Base-by-base conservation (phyloP, 2,113 vertebrate species). In the Accipiter virgatus region DNA sequence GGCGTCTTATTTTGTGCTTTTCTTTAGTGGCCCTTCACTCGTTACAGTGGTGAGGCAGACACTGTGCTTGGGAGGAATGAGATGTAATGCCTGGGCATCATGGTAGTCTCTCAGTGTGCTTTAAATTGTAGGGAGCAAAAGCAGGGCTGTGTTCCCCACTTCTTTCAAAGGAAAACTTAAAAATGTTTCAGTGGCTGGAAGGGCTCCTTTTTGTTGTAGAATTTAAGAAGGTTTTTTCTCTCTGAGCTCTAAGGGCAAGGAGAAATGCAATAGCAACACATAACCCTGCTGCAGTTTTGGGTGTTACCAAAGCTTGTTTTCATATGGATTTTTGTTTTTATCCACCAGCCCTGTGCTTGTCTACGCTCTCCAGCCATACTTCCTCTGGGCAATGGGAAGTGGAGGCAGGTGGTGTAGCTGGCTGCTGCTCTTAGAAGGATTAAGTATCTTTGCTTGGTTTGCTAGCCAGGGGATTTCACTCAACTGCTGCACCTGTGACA, bases 281-380 rank as follows among this genome's bases (percentile, higher is more conserved):
- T 9, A 27, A 2, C 21, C 7, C 27, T 50, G 48, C 22, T 50
- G 48, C 48, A 25, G 7, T 50, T 50, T 25, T 50, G 48, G 48
- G 48, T 25, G 48, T 50, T 50, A 4, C 4, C 0, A 22, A 13
- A 50, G 70, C 53, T 67, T 17, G 11, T 10, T 29, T 53, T 38
- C 13, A 0, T 4, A 0, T 1, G 40, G 42, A 4, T 42, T 63
- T 78, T 25, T 6, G 52, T 1, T 25, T 59, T 36, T 22, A 31
- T 17, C 50, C 11, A 0, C 59, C 4, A 7, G 19, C 52, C 61
- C n/a, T 23, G 61, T 8, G 29, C n/a, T 40, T 21, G 36, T 2
- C 53, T 16, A 0, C 4, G 26, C 27, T 59, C 52, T 18, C 50
- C 23, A 31, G 47, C 16, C 20, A 1, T 4, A 2, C 29, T 4